Conservation (phyloP, 2,113 vertebrate genomes). For the Todiramphus saurophagus region DNA sequence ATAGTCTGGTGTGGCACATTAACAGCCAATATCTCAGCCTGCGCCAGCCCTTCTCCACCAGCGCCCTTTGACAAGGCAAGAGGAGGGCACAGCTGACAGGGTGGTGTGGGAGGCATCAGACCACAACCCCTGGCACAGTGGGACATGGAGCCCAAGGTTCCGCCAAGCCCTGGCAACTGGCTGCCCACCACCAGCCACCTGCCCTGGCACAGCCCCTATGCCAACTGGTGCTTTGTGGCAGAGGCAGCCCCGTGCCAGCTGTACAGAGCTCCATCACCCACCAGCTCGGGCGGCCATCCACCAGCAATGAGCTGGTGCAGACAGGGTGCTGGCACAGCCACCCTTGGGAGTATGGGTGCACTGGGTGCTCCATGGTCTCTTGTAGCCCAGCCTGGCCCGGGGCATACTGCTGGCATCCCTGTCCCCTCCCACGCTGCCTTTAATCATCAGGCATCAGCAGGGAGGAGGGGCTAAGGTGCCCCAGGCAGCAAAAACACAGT, state of each 20-base stretch:
- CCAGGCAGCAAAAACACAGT: background rate
- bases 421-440: background rate
- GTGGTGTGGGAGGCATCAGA: accelerated
- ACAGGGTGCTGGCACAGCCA: accelerated
- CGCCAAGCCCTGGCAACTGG: background rate
- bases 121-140: accelerated
- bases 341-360: accelerated
- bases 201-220: background rate
- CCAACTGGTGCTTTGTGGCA: accelerated
- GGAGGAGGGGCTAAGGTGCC: background rate
- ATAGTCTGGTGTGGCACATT: background rate
- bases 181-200: background rate
- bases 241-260: background rate
- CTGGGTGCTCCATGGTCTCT: accelerated
- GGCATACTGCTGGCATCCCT: accelerated
- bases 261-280: accelerated
- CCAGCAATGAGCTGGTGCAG: background rate
- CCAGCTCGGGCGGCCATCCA: background rate
- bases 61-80: background rate
- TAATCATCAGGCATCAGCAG: background rate
- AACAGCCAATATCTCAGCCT: accelerated
- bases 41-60: background rate
- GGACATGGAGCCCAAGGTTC: background rate
- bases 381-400: background rate
- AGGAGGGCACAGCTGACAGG: background rate